Base-by-base conservation (phyloP, 1,140 invertebrate species). In the Amyelois transitella region DNA sequence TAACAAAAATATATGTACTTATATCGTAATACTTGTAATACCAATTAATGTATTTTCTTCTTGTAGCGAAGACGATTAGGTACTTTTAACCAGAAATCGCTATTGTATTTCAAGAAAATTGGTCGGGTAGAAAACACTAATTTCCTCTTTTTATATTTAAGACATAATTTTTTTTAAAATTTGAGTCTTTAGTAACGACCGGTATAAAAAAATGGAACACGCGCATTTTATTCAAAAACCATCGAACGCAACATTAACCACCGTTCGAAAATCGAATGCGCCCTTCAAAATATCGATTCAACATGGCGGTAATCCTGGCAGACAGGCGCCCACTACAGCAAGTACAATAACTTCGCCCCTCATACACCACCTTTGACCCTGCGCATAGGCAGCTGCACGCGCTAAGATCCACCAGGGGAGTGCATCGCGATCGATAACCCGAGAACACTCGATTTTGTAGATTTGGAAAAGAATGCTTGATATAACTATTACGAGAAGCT, bases 281-380 rank as follows among this genome's bases (percentile, higher is more conserved):
- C 45, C 45, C 45, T 48, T 48, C 45, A 48, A 48, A 48, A 48
- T 63, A 70, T 64, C 65, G 60, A 68, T 64, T 53, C 60, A 74
- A 68, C 12, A 71, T 66, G 64, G 68, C 73, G 70, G 60, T 76
- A 77, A 81, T 80, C 77, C 73, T 70, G n/a, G 59, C 65, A 79
- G 72, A 73, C 64, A 65, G 66, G 77, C 77, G 62, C 71, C 75
- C 64, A 76, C 78, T 71, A 77, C 60, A 69, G 49, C 14, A 55
- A 54, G 64, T 63, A 72, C 77, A 79, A 72, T 66, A 74, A 65
- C 67, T 69, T 69, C 76, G 58, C 79, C 81, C 80, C 79, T 77
- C 75, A 53, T 55, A 52, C 63, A 58, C 64, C 75, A 85, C 81
- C 81, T 85, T 81, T 86, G 80, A 83, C 82, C 78, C 79, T 72